phyloP scores from a whole-genome alignment of 2,888 invertebrate genomes.

The Dinocampus coccinellae region DNA sequence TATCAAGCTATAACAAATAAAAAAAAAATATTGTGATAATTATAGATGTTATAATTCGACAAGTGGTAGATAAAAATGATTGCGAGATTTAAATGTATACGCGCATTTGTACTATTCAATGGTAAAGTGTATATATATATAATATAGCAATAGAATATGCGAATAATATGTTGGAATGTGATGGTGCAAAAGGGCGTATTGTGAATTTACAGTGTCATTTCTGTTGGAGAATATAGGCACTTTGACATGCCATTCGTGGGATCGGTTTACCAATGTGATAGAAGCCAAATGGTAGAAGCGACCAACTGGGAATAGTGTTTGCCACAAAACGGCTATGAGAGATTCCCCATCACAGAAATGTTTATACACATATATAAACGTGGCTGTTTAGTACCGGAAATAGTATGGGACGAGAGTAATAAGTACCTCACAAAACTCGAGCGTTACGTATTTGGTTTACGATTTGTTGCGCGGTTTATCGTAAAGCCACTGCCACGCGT shows the following conservation, averaged over 20 bases:
- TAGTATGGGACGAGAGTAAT: constrained; percentile 41
- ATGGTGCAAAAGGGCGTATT: constrained; percentile 10
- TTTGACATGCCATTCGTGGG: constrained; percentile 22
- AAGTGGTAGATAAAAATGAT: constrained; percentile 27
- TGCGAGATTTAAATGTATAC: neutral
- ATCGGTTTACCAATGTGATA: constrained; percentile 25
- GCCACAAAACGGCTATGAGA: constrained; percentile 13
- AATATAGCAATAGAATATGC: neutral
- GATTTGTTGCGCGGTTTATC: constrained; percentile 46
- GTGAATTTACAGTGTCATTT: constrained; percentile 39
- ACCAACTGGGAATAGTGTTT: constrained; percentile 17
- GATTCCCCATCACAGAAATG: constrained; percentile 4
- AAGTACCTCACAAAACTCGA: constrained; percentile 46
- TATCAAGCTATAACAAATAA: neutral
- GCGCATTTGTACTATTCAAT: neutral
- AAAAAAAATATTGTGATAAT: neutral
- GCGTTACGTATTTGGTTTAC: constrained; percentile 47
- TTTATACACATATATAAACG: neutral
- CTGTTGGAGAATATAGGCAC: constrained; percentile 13
- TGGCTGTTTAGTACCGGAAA: constrained; percentile 16
- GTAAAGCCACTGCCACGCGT: constrained; percentile 21
- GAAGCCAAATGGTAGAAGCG: neutral
- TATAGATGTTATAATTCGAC: constrained; percentile 23
- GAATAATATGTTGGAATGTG: constrained; percentile 12
- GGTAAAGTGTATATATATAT: constrained; percentile 11